A percentile compares a stretch with the other conserved stretches of the same genome.
Conservation (phyloP, 2,888 invertebrate species). For the Drosophila histrio region DNA sequence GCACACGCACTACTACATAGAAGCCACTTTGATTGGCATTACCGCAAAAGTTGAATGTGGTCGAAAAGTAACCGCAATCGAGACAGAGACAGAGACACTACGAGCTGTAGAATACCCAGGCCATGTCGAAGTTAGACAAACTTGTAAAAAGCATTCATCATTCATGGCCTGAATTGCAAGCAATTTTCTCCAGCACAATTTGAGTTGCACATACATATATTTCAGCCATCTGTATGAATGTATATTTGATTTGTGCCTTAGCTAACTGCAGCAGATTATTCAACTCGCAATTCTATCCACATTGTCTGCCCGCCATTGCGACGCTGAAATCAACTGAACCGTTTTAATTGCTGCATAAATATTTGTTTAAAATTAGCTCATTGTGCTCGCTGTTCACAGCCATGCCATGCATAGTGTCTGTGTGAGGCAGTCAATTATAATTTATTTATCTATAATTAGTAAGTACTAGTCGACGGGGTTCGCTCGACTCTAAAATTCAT, state of each 20-base stretch:
- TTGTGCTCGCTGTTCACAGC: constrained; percentile 52
- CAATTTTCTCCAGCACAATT: constrained; percentile 45
- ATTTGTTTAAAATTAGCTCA: constrained; percentile 77
- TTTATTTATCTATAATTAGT: constrained; percentile 76
- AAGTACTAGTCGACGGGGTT: constrained; percentile 18
- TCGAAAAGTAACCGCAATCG: constrained; percentile 39
- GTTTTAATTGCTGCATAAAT: constrained; percentile 79
- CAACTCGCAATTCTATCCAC: constrained; percentile 9
- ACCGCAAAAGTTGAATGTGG: constrained; percentile 53
- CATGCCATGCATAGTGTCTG: not conserved
- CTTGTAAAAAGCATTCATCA: constrained; percentile 65
- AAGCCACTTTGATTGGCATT: constrained; percentile 57
- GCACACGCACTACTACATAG: too few relatives aligned
- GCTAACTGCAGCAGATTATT: constrained; percentile 39
- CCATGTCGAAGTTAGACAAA: constrained; percentile 46
- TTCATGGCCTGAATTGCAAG: constrained; percentile 54
- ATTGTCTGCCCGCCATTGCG: constrained; percentile 28
- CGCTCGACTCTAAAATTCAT: not conserved
- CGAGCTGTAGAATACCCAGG: constrained; percentile 10
- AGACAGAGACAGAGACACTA: constrained; percentile 9
- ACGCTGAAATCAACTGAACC: constrained; percentile 67
- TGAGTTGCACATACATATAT: constrained; percentile 15
- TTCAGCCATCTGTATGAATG: constrained; percentile 6
- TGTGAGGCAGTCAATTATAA: constrained; percentile 65
- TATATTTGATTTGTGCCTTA: constrained; percentile 32